Base-by-base conservation (phyloP, 2,797 vertebrate species). In the Oophaga sylvatica region DNA sequence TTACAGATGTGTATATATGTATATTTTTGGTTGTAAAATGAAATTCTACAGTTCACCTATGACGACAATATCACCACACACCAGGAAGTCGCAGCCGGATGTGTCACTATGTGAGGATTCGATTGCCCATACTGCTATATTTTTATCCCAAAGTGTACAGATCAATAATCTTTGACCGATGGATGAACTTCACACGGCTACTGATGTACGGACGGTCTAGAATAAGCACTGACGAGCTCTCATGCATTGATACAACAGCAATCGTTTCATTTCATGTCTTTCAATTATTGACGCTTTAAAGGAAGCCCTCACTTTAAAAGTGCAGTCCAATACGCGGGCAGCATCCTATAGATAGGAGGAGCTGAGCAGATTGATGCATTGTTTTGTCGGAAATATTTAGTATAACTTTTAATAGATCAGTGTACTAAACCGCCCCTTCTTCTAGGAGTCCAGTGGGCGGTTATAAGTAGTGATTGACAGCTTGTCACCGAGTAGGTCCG, bases 1-100 rank as follows among this genome's bases (percentile, higher is more conserved):
- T 94, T 93, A 90, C 89, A 92, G 83, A 93, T 88, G 82, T 93
- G 92, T 92, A 93, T 92, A 92, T 93, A 93, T 81, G 83, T 92
- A 89, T 89, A 89, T 89, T 88, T 77, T 89, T 89, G 80, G 84
- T 86, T 89, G 84, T 86, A 89, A 83, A 89, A 77, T 89, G 80
- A 82, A 76, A 89, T 89, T 86, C 65, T 82, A 83, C 80, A 53
- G 71, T 89, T 83, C 80, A 80, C 87, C 31, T 76, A 68, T 85
- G 48, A 83, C 26, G 68, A 76, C 63, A 67, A 48, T 31, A 83
- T 83, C 80, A 83, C 35, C 45, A 20, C 53, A 86, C 78, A 85
- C 56, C 11, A 26, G n/a, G 48, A 48, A 26, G 31, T 83, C 65
- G 65, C 78, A 56, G 56, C 16, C 35, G 75, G 84, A 29, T 7